Conservation (phyloP, 1,140 invertebrate species). For the Caenorhabditis briggsae region DNA sequence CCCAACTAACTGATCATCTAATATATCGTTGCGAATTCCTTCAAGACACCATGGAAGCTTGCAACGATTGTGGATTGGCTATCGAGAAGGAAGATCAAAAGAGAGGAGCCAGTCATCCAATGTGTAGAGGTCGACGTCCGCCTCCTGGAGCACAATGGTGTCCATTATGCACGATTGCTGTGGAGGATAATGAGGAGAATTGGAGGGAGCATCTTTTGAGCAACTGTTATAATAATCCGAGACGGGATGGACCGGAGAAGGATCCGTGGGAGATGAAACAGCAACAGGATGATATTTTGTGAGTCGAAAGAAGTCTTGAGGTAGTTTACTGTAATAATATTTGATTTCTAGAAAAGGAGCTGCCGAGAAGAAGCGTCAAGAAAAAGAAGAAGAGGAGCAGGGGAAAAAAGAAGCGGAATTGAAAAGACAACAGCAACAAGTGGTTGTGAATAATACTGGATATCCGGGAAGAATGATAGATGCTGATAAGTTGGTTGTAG, state of each 20-base stretch:
- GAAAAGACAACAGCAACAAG: constrained; percentile 44
- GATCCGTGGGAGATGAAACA: constrained; percentile 50
- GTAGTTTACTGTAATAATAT: not conserved
- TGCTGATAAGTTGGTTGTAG: constrained; percentile 47
- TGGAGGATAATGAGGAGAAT: constrained; percentile 49
- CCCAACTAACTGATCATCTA: constrained; percentile 49
- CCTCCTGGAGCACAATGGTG: constrained; percentile 47
- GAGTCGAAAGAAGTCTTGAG: not conserved
- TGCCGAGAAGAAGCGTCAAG: constrained; percentile 11
- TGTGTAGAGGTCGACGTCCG: constrained; percentile 45
- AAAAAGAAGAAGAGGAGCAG: constrained; percentile 20
- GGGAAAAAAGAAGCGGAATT: not conserved
- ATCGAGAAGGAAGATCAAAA: constrained; percentile 46
- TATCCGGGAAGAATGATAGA: constrained; percentile 52
- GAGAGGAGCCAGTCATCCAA: constrained; percentile 26
- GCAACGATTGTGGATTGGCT: constrained; percentile 46
- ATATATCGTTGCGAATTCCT: constrained; percentile 53
- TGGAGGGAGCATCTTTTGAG: constrained; percentile 23
- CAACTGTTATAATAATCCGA: constrained; percentile 41
- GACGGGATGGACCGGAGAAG: constrained; percentile 35
- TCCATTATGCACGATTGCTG: constrained; percentile 44
- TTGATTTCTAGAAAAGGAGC: not conserved
- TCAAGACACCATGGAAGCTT: constrained; percentile 44
- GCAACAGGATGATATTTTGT: constrained; percentile 36
- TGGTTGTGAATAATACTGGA: constrained; percentile 14